phyloP scores from a whole-genome alignment of 2,888 invertebrate genomes.

The Stomorhina lunata region DNA sequence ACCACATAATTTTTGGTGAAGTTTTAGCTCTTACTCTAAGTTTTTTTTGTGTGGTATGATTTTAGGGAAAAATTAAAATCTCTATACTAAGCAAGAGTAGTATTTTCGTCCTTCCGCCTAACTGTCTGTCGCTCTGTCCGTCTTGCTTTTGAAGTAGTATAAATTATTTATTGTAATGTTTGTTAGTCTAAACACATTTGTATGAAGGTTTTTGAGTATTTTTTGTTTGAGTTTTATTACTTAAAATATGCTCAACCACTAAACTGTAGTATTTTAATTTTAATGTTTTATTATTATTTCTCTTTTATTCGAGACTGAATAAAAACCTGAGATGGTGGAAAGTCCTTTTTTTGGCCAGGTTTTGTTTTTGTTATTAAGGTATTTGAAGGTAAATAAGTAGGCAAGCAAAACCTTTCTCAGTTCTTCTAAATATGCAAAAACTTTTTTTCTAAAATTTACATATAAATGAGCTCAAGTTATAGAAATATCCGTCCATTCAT shows the following conservation, averaged over 20 bases:
- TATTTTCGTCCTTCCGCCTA: neutral
- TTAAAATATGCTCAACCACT: constrained; percentile 28
- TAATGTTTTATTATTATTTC: constrained; percentile 55
- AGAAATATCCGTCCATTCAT: too few relatives aligned
- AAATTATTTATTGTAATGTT: neutral
- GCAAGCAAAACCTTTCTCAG: constrained; percentile 21
- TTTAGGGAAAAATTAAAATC: constrained; percentile 26
- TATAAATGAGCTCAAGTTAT: constrained; percentile 65
- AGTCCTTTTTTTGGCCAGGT: neutral
- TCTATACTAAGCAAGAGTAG: neutral
- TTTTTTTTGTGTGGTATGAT: neutral
- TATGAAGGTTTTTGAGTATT: neutral
- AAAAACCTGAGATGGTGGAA: neutral
- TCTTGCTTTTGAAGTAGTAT: neutral
- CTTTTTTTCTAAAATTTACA: constrained; percentile 53
- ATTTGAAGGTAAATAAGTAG: constrained; percentile 6
- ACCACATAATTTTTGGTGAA: constrained; percentile 3
- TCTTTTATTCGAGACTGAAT: neutral
- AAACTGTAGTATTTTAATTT: constrained; percentile 65
- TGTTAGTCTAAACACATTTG: constrained; percentile 35
- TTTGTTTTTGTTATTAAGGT: neutral
- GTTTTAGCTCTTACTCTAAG: neutral
- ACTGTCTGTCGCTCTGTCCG: too few relatives aligned
- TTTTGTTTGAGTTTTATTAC: neutral
- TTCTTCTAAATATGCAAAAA: neutral